Percentiles rank a stretch among this genome's conserved stretches.
These are phyloP conservation scores for Adelphocoris suturalis DNA, from an alignment of 2,888 invertebrate genomes.

Conservation along the genomic window DNA sequence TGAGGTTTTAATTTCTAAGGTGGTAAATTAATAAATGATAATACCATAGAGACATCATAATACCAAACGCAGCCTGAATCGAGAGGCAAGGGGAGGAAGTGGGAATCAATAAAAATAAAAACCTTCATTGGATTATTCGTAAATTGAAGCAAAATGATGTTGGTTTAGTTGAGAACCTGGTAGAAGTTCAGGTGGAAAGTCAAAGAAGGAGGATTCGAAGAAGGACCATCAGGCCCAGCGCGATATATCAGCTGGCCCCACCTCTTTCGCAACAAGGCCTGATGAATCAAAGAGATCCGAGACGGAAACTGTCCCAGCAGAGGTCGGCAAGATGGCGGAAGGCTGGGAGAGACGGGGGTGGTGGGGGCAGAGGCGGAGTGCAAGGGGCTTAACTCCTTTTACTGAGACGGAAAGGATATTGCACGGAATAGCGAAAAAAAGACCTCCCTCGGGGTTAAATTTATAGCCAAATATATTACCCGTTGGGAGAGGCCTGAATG, in stretches of 20 bases:
- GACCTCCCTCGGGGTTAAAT: conserved; percentile 18
- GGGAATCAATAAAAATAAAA: no score
- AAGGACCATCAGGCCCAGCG: neutral
- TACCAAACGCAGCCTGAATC: no score
- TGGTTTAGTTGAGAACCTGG: neutral
- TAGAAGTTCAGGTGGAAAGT: neutral
- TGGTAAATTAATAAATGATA: no score
- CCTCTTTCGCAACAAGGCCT: neutral
- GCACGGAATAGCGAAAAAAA: conserved; percentile 15
- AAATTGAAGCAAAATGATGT: neutral
- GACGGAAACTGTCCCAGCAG: conserved; percentile 1
- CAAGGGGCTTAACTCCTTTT: conserved; percentile 17
- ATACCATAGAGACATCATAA: no score
- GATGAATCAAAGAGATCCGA: conserved; percentile 28
- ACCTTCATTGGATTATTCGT: no score
- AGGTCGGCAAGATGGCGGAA: neutral
- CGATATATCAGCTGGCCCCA: neutral
- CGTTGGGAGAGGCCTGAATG: conserved; percentile 27
- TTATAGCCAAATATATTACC: conserved; percentile 39
- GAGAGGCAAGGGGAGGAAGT: no score
- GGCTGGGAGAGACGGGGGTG: neutral
- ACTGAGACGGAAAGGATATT: conserved; percentile 23
- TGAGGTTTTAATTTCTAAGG: no score
- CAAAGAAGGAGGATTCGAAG: neutral
- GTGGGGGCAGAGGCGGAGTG: neutral